Conservation (phyloP, 2,888 invertebrate species). For the Mystacides longicornis region DNA sequence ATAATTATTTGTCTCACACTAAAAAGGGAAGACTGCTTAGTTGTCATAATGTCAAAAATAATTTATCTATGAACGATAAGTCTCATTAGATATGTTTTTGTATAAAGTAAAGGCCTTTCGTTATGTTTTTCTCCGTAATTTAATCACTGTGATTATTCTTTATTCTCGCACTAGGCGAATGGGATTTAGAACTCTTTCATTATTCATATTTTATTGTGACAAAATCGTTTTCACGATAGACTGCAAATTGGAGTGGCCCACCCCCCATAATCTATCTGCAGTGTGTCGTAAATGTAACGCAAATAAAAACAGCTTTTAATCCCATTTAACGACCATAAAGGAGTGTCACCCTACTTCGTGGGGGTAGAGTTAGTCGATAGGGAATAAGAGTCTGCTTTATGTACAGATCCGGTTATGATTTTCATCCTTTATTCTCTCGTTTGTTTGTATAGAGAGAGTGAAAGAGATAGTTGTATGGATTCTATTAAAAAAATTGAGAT, state of each 20-base stretch:
- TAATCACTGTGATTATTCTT: too few species aligned
- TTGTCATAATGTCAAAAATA: too few species aligned
- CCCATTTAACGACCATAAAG: conserved; percentile 25
- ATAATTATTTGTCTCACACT: too few species aligned
- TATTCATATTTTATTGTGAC: conserved; percentile 9
- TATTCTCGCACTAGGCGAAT: too few species aligned
- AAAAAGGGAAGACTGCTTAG: too few species aligned
- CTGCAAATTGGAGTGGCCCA: conserved; percentile 21
- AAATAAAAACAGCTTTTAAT: conserved; percentile 27
- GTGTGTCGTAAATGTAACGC: conserved; percentile 20
- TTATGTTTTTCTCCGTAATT: too few species aligned
- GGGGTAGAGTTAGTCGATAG: conserved; percentile 4
- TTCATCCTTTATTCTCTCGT: not conserved
- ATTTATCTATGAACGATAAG: too few species aligned
- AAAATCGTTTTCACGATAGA: conserved; percentile 25
- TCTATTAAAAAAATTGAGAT: not conserved
- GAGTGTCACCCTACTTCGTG: conserved; percentile 15
- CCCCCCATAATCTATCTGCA: conserved; percentile 8
- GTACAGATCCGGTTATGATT: not conserved
- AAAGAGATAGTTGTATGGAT: not conserved
- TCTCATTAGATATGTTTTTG: too few species aligned
- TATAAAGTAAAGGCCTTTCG: too few species aligned
- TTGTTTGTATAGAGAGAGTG: not conserved
- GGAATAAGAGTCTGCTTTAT: not conserved
- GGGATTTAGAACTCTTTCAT: too few species aligned